Evolutionary conservation across 2,113 vertebrate genomes (phyloP).

Genomic region (Parotia lawesii): DNA sequence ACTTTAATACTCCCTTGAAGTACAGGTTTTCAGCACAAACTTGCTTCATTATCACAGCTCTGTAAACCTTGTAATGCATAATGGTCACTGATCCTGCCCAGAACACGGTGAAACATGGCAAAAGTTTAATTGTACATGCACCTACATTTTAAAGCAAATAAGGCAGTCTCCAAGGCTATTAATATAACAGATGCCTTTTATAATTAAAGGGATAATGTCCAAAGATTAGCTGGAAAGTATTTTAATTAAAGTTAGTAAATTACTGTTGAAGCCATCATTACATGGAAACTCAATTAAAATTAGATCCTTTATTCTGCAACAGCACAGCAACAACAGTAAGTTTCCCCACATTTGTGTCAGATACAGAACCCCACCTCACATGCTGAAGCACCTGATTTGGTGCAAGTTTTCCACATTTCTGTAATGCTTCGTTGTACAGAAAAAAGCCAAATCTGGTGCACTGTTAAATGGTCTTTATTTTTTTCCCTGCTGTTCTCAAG

Average conservation of each 20-base stretch:
- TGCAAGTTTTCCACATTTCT: not conserved
- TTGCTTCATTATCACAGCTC: slow-evolving; percentile 57
- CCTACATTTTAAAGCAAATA: slow-evolving; percentile 66
- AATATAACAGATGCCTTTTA: slow-evolving; percentile 48
- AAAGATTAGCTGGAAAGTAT: slow-evolving; percentile 62
- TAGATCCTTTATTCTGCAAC: slow-evolving; percentile 21
- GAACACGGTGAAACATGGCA: slow-evolving; percentile 44
- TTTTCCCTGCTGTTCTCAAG: not conserved
- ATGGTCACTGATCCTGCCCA: slow-evolving; percentile 40
- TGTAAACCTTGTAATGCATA: slow-evolving; percentile 44
- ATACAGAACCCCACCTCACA: not conserved
- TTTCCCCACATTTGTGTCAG: not conserved
- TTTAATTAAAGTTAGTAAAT: slow-evolving; percentile 66
- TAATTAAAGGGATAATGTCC: slow-evolving; percentile 61
- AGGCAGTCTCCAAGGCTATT: slow-evolving; percentile 42
- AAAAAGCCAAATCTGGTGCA: not conserved
- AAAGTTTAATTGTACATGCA: slow-evolving; percentile 64
- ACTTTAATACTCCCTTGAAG: slow-evolving; percentile 57
- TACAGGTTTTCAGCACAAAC: slow-evolving; percentile 49
- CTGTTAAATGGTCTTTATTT: not conserved
- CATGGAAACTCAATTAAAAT: slow-evolving; percentile 23
- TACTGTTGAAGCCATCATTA: slow-evolving; percentile 51
- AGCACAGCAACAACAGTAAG: not conserved
- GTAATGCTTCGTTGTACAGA: not conserved
- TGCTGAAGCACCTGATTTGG: not conserved